Percentiles rank a stretch among this genome's conserved stretches.
Evolutionary conservation across 2,113 vertebrate genomes (phyloP).

Genomic region (Antigone vipio): DNA sequence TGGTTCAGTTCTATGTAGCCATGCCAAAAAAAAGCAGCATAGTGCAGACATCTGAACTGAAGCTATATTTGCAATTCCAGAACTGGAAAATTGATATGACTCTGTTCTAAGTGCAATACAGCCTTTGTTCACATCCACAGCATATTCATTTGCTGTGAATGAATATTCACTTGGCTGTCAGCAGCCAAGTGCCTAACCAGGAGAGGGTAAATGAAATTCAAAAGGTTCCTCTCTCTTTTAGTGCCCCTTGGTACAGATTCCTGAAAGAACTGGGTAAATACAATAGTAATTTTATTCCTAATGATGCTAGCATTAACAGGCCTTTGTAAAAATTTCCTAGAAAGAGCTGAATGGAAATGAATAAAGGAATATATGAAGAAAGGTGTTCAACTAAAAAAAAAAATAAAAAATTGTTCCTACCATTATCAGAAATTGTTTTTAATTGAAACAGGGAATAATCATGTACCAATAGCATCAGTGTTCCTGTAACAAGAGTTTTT

Average conservation of each 20-base stretch:
- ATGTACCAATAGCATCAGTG: not conserved
- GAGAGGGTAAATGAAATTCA: not conserved
- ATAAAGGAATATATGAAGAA: not conserved
- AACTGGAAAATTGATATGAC: not conserved
- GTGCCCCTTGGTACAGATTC: not conserved
- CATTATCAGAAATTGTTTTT: not conserved
- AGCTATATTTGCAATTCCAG: not conserved
- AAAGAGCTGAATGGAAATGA: not conserved
- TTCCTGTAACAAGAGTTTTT: not conserved
- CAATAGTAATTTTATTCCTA: not conserved
- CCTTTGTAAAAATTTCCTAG: not conserved
- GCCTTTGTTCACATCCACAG: not conserved
- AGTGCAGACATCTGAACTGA: not conserved
- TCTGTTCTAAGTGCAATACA: not conserved
- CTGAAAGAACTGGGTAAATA: not conserved
- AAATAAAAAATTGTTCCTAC: not conserved
- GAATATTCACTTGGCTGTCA: not conserved
- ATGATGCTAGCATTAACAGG: not conserved
- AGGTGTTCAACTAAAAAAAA: not conserved
- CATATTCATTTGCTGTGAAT: not conserved
- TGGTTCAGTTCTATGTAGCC: not conserved
- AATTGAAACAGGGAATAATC: not conserved
- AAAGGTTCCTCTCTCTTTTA: not conserved
- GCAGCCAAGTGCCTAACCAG: not conserved
- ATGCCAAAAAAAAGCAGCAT: not conserved